Conservation (phyloP, 1,140 invertebrate species). For the Aphis craccivora region DNA sequence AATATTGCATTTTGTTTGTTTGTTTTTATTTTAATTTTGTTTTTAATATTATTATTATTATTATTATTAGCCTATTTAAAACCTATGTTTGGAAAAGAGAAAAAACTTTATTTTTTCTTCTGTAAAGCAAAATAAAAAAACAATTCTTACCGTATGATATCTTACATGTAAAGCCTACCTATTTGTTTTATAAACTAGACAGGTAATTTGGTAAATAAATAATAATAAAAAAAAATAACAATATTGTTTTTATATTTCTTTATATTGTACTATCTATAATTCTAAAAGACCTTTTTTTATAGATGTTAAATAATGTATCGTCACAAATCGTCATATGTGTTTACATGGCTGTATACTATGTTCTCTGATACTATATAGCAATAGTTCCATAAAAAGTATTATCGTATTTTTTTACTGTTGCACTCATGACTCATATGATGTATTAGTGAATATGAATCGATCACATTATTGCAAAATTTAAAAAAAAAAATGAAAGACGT, state of each 20-base stretch:
- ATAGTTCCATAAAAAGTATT: no score
- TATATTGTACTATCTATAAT: no score
- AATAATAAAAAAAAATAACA: conserved; percentile 21
- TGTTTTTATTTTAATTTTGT: conserved; percentile 55
- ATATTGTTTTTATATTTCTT: conserved; percentile 25
- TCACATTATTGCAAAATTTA: no score
- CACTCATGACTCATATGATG: no score
- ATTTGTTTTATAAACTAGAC: conserved; percentile 45
- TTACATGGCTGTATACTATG: no score
- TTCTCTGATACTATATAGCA: no score
- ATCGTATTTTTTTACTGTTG: no score
- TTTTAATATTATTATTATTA: conserved; percentile 55
- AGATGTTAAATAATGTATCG: no score
- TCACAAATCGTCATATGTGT: no score
- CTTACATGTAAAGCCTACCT: conserved; percentile 5
- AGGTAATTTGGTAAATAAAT: conserved; percentile 51
- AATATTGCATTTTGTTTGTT: conserved; percentile 56
- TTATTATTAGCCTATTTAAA: conserved; percentile 52
- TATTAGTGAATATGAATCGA: no score
- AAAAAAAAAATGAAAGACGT: no score
- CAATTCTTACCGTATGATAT: conserved; percentile 27
- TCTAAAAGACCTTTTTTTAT: no score
- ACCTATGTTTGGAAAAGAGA: conserved; percentile 14
- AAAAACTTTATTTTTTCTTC: conserved; percentile 50
- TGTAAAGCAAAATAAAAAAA: conserved; percentile 39